Evolutionary conservation across 2,888 invertebrate genomes (phyloP), one percentile per base, ranked within the genome.

Genomic region (Aporophyla lueneburgensis): DNA sequence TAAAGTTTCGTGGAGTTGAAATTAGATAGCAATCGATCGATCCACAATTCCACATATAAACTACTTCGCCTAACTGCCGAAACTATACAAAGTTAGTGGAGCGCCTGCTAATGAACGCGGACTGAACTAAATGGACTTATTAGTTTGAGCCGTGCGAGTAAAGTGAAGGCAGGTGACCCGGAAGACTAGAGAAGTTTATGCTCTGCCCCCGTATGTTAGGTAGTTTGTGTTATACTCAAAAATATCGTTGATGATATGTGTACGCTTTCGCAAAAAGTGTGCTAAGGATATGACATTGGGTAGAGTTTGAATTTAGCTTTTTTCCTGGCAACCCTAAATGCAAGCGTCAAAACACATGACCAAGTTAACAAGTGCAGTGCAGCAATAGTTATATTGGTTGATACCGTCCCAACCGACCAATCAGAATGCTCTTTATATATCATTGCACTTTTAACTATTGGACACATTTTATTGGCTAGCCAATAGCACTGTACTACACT

Each of bases 311-410:
- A 24, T n/a, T 24, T 19, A 40, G 24, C 59, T 19, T 53, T 16
- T 16, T 24, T 33, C 51, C 19, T 63, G 53, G 19, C 61, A 71
- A 16, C 51, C 58, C 66, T 84, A 54, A 19, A 46, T 63, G 21
- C 49, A 53, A n/a, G 16, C 61, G n/a, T 71, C 33, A 63, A 54
- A 61, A 74, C 58, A 74, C n/a, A 74, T 53, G 76, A 43, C 62
- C 78, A 66, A 85, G 71, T 82, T 70, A 67, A 74, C 73, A 79
- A 85, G 75, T 76, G 56, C 72, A 81, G 40, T 75, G 68, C 69
- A 74, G 71, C 53, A 85, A 79, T 78, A 75, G 49, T 75, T 82
- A 70, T 78, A 68, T 70, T 78, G 67, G 69, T 63, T 75, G 62
- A 72, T 74, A 70, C 21, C 54, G 33, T 68, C n/a, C n/a, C n/a